phyloP scores from a whole-genome alignment of 2,888 invertebrate species.

The Cinara cedri region DNA sequence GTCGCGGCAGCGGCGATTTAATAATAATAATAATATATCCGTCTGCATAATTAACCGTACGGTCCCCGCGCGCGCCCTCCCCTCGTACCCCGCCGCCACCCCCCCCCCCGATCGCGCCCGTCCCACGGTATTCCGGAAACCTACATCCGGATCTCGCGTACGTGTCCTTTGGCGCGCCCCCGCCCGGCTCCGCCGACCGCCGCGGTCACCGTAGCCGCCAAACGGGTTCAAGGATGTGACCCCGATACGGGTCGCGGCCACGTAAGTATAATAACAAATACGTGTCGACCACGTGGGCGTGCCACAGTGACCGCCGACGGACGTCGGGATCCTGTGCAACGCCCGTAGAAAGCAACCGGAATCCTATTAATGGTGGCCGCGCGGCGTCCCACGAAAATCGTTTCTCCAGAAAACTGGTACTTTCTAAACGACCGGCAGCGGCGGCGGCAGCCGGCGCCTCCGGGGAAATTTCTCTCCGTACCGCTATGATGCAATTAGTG shows the following conservation, averaged over 20 bases:
- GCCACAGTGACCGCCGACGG: background rate
- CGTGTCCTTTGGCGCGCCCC: no score
- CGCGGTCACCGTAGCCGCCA: background rate
- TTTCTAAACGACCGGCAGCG: slow-evolving; percentile 29
- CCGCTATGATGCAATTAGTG: no score
- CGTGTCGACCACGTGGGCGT: slow-evolving; percentile 52
- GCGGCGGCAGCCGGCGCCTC: background rate
- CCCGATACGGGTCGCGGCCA: slow-evolving; percentile 40
- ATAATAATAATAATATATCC: background rate
- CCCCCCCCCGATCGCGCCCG: background rate
- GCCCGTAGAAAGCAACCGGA: slow-evolving; percentile 48
- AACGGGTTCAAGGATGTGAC: slow-evolving; percentile 56
- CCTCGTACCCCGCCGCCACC: no score
- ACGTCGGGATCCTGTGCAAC: background rate
- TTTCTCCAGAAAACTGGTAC: slow-evolving; percentile 53
- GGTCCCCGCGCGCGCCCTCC: no score
- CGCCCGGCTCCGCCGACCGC: no score
- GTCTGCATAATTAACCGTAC: slow-evolving; percentile 15
- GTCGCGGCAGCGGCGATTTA: no score
- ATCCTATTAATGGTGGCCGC: background rate
- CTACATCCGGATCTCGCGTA: slow-evolving; percentile 42
- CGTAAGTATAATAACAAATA: background rate
- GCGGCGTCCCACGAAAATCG: slow-evolving; percentile 25
- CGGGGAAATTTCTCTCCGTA: slow-evolving; percentile 41
- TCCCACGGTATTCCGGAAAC: slow-evolving; percentile 40